Evolutionary conservation across 2,888 invertebrate genomes (phyloP), one percentile per base, ranked within the genome.

Genomic region (Andrena bicolor): DNA sequence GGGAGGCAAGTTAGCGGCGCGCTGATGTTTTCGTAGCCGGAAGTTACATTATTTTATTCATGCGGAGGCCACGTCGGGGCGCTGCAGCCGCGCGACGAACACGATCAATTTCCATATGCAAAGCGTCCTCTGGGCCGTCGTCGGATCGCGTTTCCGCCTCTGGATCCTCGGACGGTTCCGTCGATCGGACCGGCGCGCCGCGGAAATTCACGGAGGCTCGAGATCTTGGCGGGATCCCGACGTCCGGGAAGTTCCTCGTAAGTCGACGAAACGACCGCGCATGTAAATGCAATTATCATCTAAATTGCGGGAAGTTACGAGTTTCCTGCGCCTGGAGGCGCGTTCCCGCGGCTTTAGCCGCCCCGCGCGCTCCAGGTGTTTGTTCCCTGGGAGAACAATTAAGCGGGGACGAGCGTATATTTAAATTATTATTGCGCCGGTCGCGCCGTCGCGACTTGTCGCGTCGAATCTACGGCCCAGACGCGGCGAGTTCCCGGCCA

Each of bases 1-100:
- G 28, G 56, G 13, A 56, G 60, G 63, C 70, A 66, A 77, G 76
- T 72, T 73, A 68, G 56, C 68, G 53, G 53, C 53, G 48, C 58
- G 76, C 28, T 79, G 84, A 76, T 80, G 86, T 84, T 87, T 84
- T 76, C 87, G 74, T 51, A 41, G 75, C 69, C 72, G 86, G 84
- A 86, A 89, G 86, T 88, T 82, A 86, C 87, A 86, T 92, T 90
- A 91, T 91, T 91, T 92, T 91, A 92, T 92, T 92, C 91, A 90
- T 90, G 88, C 86, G 82, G 65, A 73, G 86, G 41, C 83, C 84
- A 84, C 83, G 81, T 79, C 56, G 73, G 82, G 81, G 86, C 85
- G 80, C 86, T 72, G 51, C 13, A 20, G 56, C 56, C 56, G 20
- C 64, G 86, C 85, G 72, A 75, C 76, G 83, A 68, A 79, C 84